Base-by-base conservation (phyloP, 2,797 vertebrate genomes). In the Pseudomugil tenellus region DNA sequence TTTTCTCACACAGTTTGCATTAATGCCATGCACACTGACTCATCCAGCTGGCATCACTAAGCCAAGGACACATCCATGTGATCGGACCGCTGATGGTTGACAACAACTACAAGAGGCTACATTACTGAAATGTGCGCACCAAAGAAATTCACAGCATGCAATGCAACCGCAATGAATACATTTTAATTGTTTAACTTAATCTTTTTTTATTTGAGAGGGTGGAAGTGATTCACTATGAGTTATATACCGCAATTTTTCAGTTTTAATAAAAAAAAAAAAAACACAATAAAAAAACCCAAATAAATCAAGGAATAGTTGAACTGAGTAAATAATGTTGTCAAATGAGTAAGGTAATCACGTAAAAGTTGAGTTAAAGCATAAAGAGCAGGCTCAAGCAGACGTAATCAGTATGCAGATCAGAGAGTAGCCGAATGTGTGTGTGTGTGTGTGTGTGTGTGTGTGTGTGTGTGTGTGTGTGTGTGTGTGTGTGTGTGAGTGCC, bases 41-140 rank as follows among this genome's bases (percentile, higher is more conserved):
- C 84, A 84, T 79, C 58, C 51, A 64, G 64, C 75, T 67, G 46
- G 52, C 78, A 76, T 73, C 49, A 70, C 56, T 70, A 80, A 82
- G 81, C 72, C 77, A 79, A 80, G 63, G 68, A 78, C 62, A 67
- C 58, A 29, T 76, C 68, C 75, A 84, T 28, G 67, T 67, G 71
- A 86, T 49, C 31, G 7, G 12, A 25, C 52, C 54, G 37, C 25
- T 70, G 58, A 63, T 17, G 16, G 77, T 74, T 76, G 48, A 70
- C 59, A 31, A 62, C 28, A 19, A 56, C 37, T 28, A 67, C 51
- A 58, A 43, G 25, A 41, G 25, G 56, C 35, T 57, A 67, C 25
- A 63, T 43, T 43, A 53, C 34, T 41, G 11, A 29, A 29, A 73
- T 57, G 28, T 32, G 21, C 29, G 28, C 55, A 41, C 3, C 17